Percentiles rank a stretch among this genome's conserved stretches.
Conservation (phyloP, 2,797 vertebrate species). For the Spinus pinus region DNA sequence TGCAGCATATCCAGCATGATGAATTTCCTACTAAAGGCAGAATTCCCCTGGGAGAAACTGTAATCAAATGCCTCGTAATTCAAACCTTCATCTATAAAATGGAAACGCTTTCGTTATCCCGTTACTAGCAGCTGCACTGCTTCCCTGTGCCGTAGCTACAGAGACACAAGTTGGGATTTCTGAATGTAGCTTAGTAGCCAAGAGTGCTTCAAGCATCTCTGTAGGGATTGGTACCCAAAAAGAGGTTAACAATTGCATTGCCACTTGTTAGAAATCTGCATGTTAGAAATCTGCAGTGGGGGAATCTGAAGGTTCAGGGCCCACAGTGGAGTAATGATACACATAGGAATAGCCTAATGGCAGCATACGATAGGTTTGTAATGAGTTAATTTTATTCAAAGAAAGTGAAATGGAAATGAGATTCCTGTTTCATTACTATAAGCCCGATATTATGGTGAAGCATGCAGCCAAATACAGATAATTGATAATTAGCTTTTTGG, state of each 20-base stretch:
- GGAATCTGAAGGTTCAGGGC: not conserved
- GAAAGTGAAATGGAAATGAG: not conserved
- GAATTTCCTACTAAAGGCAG: not conserved
- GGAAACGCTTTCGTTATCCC: not conserved
- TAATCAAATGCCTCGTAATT: not conserved
- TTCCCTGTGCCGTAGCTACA: not conserved
- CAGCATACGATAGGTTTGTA: not conserved
- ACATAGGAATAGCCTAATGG: not conserved
- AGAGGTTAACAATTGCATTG: not conserved
- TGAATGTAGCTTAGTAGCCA: not conserved
- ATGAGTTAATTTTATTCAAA: not conserved
- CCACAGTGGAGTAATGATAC: not conserved
- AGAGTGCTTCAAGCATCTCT: not conserved
- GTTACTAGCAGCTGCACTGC: not conserved
- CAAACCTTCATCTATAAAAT: not conserved
- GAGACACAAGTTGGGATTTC: not conserved
- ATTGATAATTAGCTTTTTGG: not conserved
- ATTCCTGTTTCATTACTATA: not conserved
- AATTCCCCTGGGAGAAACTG: not conserved
- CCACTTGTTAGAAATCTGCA: not conserved
- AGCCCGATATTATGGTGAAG: not conserved
- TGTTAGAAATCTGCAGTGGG: not conserved
- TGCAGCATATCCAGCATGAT: accelerated
- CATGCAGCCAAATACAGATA: not conserved
- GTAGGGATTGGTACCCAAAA: not conserved